Percentiles rank a stretch among this genome's conserved stretches.
Evolutionary conservation across 2,113 vertebrate genomes (phyloP).

Genomic region (Mustela nigripes): DNA sequence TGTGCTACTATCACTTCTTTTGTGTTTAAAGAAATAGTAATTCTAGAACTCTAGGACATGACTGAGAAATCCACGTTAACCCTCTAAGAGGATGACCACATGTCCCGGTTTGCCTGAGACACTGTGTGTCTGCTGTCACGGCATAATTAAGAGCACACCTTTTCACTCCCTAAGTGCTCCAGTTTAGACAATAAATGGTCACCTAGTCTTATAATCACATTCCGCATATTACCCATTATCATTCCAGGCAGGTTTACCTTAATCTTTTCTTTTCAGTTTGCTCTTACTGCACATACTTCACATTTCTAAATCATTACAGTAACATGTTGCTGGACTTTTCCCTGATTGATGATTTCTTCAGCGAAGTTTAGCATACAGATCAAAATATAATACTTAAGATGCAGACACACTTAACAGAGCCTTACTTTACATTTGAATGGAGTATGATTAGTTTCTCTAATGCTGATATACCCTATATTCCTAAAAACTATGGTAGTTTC

Average conservation of each 20-base stretch:
- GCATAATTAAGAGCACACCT: background rate
- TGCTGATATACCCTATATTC: background rate
- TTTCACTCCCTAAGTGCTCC: background rate
- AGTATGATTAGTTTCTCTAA: background rate
- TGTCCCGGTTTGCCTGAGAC: background rate
- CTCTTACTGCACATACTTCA: background rate
- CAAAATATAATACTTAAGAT: background rate
- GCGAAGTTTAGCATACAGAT: background rate
- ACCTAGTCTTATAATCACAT: background rate
- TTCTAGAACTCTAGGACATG: background rate
- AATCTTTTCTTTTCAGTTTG: constrained; percentile 2
- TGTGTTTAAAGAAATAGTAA: background rate
- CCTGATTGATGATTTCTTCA: constrained; percentile 18
- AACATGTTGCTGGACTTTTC: background rate
- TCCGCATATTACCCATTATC: background rate
- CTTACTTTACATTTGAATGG: background rate
- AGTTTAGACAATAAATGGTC: background rate
- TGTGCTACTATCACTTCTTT: background rate
- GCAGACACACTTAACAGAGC: background rate
- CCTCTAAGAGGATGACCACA: background rate
- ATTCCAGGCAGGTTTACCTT: background rate
- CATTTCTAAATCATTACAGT: background rate
- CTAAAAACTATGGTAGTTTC: background rate
- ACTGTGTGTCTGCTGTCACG: background rate
- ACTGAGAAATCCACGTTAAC: background rate